Percentiles rank a stretch among this genome's conserved stretches.
Evolutionary conservation across 2,797 vertebrate species (phyloP).

Genomic region (Lagodon rhomboides): DNA sequence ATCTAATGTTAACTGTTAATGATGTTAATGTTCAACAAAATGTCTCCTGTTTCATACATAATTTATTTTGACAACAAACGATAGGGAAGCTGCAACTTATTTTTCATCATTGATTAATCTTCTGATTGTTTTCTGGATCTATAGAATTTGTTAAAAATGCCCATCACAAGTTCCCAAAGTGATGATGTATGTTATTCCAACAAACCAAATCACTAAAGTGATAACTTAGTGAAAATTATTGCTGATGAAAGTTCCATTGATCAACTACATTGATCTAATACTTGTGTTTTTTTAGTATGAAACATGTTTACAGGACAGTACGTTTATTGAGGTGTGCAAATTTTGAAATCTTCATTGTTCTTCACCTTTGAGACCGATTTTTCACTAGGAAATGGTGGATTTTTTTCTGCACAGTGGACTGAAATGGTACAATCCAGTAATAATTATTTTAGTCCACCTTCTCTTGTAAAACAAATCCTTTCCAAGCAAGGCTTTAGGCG

Average conservation of each 20-base stretch:
- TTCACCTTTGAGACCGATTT: neutral
- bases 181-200: neutral
- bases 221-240: too few relatives aligned
- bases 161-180: neutral
- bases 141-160: neutral
- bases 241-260: neutral
- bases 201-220: neutral
- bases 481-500: slow-evolving; percentile 29
- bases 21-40: neutral
- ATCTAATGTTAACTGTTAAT: slow-evolving; percentile 1
- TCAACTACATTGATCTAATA: neutral
- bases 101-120: slow-evolving; percentile 9
- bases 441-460: slow-evolving; percentile 37
- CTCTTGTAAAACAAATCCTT: slow-evolving; percentile 27
- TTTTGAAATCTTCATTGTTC: neutral
- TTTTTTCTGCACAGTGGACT: slow-evolving; percentile 10
- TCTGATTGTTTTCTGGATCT: neutral
- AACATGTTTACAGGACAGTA: too few relatives aligned
- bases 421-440: slow-evolving; percentile 9
- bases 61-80: slow-evolving; percentile 18
- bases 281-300: neutral
- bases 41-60: neutral
- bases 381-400: neutral
- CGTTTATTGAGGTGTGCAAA: neutral
- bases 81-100: neutral